Conservation (phyloP, 2,113 vertebrate species). For the Brienomyrus brachyistius region DNA sequence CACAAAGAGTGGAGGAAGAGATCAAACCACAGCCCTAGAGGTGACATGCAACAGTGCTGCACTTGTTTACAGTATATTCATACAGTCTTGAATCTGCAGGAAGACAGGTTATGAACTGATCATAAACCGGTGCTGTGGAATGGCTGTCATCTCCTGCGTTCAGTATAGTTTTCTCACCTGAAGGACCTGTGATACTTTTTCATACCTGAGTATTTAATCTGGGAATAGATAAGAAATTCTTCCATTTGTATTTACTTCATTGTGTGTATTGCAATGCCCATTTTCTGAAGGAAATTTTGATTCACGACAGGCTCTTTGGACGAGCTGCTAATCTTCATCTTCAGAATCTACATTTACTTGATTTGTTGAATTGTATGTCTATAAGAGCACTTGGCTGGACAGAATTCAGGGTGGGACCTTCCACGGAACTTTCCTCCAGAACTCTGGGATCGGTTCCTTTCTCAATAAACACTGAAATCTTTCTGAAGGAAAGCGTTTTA, state of each 20-base stretch:
- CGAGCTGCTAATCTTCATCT: not conserved
- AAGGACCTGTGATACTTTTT: not conserved
- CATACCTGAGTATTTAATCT: not conserved
- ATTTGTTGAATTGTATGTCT: not conserved
- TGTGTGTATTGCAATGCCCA: not conserved
- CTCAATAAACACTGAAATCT: constrained; percentile 1
- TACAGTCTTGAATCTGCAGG: not conserved
- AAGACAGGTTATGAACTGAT: not conserved
- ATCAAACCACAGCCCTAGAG: not conserved
- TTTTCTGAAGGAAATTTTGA: not conserved
- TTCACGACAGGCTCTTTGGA: not conserved
- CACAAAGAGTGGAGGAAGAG: not conserved
- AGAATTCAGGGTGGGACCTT: not conserved
- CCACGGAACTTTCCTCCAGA: constrained; percentile 4
- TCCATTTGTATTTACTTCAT: not conserved
- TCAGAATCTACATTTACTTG: not conserved
- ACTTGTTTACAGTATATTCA: not conserved
- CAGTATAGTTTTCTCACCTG: not conserved
- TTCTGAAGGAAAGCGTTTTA: not conserved
- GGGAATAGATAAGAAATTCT: not conserved
- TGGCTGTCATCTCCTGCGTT: not conserved
- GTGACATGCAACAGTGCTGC: not conserved
- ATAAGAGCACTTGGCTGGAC: not conserved
- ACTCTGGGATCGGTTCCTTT: not conserved
- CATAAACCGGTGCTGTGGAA: not conserved